Evolutionary conservation across 2,113 vertebrate genomes (phyloP).

Genomic region (Indicator indicator): DNA sequence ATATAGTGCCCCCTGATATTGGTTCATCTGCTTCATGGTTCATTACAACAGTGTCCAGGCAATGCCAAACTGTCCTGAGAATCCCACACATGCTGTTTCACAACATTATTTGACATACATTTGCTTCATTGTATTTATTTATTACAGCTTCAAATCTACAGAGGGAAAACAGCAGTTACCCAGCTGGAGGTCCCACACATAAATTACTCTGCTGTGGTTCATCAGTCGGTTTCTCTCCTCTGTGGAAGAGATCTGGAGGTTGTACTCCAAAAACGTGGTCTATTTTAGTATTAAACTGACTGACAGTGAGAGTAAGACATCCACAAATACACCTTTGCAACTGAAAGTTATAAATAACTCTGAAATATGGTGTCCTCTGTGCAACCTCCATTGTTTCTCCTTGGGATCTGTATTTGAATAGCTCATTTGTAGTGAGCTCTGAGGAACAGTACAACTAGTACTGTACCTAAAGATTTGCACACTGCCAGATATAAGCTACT

Average conservation of each 20-base stretch:
- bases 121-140: not conserved
- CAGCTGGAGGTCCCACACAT: not conserved
- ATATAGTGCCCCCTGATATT: not conserved
- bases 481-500: not conserved
- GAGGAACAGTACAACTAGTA: not conserved
- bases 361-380: not conserved
- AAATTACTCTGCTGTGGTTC: not conserved
- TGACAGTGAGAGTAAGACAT: not conserved
- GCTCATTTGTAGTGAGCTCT: not conserved
- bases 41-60: not conserved
- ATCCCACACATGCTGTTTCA: not conserved
- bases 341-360: not conserved
- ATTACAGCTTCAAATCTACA: not conserved
- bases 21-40: not conserved
- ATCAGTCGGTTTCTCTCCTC: not conserved
- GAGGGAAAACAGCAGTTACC: not conserved
- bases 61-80: not conserved
- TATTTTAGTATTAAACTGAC: not conserved
- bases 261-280: not conserved
- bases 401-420: not conserved
- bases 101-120: not conserved
- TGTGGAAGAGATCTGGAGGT: not conserved
- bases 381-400: not conserved
- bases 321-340: not conserved
- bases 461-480: not conserved